Conservation (phyloP, 2,888 invertebrate genomes). For the Tetragonisca angustula region DNA sequence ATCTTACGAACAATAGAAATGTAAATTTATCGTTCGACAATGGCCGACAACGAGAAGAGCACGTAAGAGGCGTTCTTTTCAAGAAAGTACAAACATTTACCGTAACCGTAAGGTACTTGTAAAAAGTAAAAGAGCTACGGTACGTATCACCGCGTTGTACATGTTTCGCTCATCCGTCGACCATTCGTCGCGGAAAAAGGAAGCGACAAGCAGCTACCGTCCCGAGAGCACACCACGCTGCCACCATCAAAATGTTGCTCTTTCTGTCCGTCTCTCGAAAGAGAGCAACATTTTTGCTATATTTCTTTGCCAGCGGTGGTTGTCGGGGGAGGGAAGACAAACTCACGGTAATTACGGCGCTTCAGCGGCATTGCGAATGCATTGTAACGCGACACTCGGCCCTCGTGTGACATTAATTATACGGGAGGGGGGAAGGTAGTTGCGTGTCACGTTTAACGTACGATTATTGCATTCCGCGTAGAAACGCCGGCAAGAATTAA, state of each 20-base stretch:
- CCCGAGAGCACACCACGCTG: neutral
- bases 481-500: constrained; percentile 51
- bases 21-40: too few species aligned
- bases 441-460: constrained; percentile 60
- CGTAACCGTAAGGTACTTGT: too few species aligned
- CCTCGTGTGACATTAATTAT: constrained; percentile 57
- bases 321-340: constrained; percentile 32
- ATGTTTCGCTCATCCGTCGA: neutral
- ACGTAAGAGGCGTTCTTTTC: too few species aligned
- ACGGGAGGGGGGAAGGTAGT: constrained; percentile 17
- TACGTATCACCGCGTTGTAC: neutral
- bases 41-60: too few species aligned
- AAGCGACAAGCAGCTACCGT: neutral
- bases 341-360: constrained; percentile 57
- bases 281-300: neutral
- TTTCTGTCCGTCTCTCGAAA: neutral
- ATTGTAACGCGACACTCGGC: constrained; percentile 50
- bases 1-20: too few species aligned
- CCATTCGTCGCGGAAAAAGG: neutral
- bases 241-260: too few species aligned
- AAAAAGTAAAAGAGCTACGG: too few species aligned
- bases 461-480: constrained; percentile 62
- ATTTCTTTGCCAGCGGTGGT: constrained; percentile 25
- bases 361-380: constrained; percentile 53
- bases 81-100: too few species aligned